These are phyloP conservation scores for Etheostoma nigrum DNA, from an alignment of 2,797 vertebrate genomes.

Conservation along the genomic window DNA sequence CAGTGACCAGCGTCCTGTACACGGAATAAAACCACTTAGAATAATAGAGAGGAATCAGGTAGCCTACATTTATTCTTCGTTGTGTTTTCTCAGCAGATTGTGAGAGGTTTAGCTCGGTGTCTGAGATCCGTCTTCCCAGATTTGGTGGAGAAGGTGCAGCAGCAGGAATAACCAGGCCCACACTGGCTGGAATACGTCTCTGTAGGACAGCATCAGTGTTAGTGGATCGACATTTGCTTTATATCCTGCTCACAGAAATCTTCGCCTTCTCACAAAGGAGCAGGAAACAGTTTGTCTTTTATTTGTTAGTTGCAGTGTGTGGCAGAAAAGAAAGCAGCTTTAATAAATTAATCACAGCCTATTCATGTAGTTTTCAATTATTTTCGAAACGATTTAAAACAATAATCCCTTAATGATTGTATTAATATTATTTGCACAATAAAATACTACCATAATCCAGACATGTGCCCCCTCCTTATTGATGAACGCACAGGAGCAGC, in stretches of 20 bases:
- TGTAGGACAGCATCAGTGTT: not conserved
- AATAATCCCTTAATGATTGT: not conserved
- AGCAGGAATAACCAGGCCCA: not conserved
- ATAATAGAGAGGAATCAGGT: not conserved
- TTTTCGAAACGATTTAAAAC: not conserved
- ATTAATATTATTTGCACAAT: not conserved
- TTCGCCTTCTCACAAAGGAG: not conserved
- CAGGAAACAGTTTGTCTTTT: too few relatives aligned
- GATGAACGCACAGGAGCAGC: not conserved
- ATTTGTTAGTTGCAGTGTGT: not conserved
- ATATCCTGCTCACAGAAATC: not conserved
- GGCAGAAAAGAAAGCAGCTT: not conserved
- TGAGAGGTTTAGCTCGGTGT: not conserved
- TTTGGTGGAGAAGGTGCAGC: constrained; percentile 2
- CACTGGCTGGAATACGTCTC: too few relatives aligned
- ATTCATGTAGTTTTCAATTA: not conserved
- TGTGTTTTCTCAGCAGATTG: not conserved
- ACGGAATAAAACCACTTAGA: not conserved
- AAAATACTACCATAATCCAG: constrained; percentile 13
- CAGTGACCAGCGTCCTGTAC: not conserved
- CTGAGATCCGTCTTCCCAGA: not conserved
- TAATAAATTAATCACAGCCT: not conserved
- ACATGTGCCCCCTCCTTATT: not conserved
- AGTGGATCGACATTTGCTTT: not conserved
- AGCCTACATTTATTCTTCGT: not conserved